Evolutionary conservation across 2,113 vertebrate species (phyloP).

Genomic region (Neogobius melanostomus): DNA sequence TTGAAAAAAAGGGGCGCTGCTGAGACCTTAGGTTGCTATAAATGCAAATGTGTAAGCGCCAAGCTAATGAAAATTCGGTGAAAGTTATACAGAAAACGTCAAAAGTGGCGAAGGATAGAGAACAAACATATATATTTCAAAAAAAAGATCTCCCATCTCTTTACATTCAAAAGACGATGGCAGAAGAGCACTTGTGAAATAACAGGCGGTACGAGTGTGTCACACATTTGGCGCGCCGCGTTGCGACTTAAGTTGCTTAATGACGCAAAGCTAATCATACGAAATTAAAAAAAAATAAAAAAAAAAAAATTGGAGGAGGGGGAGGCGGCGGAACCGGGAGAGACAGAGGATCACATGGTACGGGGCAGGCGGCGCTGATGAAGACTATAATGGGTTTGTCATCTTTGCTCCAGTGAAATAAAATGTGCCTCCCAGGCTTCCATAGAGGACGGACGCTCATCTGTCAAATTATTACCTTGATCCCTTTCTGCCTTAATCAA

Average conservation of each 20-base stretch:
- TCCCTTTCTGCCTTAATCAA: constrained; percentile 83
- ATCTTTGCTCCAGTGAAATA: constrained; percentile 89
- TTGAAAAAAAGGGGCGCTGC: constrained; percentile 64
- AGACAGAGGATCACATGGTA: constrained; percentile 93
- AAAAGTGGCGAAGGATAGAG: not conserved
- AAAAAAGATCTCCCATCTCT: not conserved
- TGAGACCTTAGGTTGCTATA: constrained; percentile 75
- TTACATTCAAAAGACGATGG: constrained; percentile 13
- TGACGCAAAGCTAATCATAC: constrained; percentile 99
- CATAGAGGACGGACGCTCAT: constrained; percentile 75
- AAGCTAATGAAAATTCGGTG: constrained; percentile 48
- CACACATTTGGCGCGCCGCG: constrained; percentile 85
- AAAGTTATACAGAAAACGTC: constrained; percentile 2
- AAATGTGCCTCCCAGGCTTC: constrained; percentile 92
- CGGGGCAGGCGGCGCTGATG: constrained; percentile 86
- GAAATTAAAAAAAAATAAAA: constrained; percentile 83
- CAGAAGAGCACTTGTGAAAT: constrained; percentile 76
- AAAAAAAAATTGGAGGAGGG: constrained; percentile 85
- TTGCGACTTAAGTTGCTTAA: constrained; percentile 93
- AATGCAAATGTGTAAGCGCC: constrained; percentile 66
- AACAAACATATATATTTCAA: no score
- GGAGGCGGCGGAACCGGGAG: constrained; percentile 75
- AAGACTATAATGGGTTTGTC: constrained; percentile 90
- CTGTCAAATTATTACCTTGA: constrained; percentile 85
- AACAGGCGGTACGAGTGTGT: constrained; percentile 89